A percentile compares a stretch with the other conserved stretches of the same genome.
phyloP scores from a whole-genome alignment of 2,888 invertebrate genomes.

The Folsomia manolachei region DNA sequence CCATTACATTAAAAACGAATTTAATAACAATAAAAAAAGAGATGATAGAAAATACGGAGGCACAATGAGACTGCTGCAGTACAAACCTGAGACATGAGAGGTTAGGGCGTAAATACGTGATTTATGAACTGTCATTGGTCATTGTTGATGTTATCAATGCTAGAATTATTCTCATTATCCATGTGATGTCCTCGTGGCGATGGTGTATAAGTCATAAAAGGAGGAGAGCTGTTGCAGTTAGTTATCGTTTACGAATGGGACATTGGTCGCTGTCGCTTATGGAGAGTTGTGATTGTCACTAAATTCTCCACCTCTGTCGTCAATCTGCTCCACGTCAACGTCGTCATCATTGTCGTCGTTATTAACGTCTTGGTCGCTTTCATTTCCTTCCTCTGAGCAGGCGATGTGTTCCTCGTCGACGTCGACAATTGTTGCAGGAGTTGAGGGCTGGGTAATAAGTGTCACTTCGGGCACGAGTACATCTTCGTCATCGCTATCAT shows the following conservation, averaged over 20 bases:
- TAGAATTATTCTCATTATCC: neutral
- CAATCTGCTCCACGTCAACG: constrained; percentile 27
- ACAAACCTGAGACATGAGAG: no score
- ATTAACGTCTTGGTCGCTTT: constrained; percentile 10
- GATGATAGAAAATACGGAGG: neutral
- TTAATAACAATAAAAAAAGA: no score
- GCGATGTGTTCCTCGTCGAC: neutral
- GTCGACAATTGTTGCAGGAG: neutral
- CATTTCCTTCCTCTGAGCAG: neutral
- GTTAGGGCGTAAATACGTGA: no score
- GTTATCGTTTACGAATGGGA: neutral
- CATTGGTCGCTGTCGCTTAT: neutral
- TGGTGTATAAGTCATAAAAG: no score
- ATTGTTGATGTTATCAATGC: neutral
- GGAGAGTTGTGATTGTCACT: constrained; percentile 11
- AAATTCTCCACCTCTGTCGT: neutral
- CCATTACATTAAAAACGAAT: no score
- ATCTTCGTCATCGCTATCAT: constrained; percentile 24
- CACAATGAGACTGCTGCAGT: no score
- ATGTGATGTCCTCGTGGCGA: no score
- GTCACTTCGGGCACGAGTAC: constrained; percentile 13
- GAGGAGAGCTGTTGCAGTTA: neutral
- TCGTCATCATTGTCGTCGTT: constrained; percentile 13
- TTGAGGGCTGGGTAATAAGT: neutral
- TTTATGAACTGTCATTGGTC: neutral